Conservation (phyloP, 2,888 invertebrate genomes). For the Biston betularia region DNA sequence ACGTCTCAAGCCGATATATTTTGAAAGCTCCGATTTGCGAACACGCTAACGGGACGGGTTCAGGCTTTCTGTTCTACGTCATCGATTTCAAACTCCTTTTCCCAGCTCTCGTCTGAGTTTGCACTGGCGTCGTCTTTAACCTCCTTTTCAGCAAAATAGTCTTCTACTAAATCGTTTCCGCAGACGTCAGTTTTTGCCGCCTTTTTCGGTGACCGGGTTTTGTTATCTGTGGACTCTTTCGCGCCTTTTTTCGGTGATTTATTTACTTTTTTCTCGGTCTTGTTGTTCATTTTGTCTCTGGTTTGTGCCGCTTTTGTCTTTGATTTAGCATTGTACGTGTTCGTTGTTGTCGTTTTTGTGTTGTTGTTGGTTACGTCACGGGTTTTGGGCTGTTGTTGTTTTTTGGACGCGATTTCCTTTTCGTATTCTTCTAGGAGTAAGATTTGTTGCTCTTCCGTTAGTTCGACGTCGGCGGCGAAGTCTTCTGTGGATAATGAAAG, state of each 20-base stretch:
- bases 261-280: slow-evolving; percentile 30
- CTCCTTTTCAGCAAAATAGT: slow-evolving; percentile 82
- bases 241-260: slow-evolving; percentile 32
- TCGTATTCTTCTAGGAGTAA: slow-evolving; percentile 89
- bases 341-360: slow-evolving; percentile 60
- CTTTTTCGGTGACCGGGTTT: slow-evolving; percentile 69
- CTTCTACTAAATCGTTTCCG: slow-evolving; percentile 82
- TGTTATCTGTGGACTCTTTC: slow-evolving; percentile 49
- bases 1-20: slow-evolving; percentile 4
- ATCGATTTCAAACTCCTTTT: slow-evolving; percentile 87
- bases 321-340: slow-evolving; percentile 52
- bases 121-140: slow-evolving; percentile 80
- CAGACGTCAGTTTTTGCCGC: slow-evolving; percentile 74
- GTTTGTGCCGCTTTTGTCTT: slow-evolving; percentile 59
- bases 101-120: slow-evolving; percentile 87
- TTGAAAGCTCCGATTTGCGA: slow-evolving; percentile 20
- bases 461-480: slow-evolving; percentile 88
- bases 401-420: slow-evolving; percentile 85
- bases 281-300: slow-evolving; percentile 65
- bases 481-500: slow-evolving; percentile 80
- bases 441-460: slow-evolving; percentile 90
- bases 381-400: slow-evolving; percentile 62
- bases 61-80: slow-evolving; percentile 71
- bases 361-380: slow-evolving; percentile 73
- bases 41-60: slow-evolving; percentile 53